These are phyloP conservation scores for Gadopsis marmoratus DNA, from an alignment of 2,797 vertebrate species.

Conservation along the genomic window DNA sequence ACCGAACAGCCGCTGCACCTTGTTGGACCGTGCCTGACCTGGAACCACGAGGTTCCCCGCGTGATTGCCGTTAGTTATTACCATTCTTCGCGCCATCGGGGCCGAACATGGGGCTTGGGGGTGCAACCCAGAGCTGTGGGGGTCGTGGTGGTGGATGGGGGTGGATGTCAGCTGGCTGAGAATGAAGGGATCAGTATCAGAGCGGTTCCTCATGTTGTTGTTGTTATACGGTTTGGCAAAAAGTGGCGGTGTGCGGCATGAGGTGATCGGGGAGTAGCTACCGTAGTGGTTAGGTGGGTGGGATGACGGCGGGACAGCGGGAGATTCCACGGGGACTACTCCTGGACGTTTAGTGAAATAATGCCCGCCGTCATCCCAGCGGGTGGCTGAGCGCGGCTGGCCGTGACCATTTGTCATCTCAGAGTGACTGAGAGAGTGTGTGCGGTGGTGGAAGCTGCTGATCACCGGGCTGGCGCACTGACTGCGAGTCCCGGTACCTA, in stretches of 20 bases:
- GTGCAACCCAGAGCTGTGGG: constrained; percentile 17
- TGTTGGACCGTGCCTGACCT: constrained; percentile 77
- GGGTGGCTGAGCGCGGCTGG: constrained; percentile 48
- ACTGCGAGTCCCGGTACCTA: constrained; percentile 84
- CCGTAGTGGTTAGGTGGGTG: constrained; percentile 66
- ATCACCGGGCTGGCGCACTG: constrained; percentile 88
- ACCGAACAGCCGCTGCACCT: constrained; percentile 74
- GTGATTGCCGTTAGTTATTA: constrained; percentile 79
- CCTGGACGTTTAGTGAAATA: constrained; percentile 74
- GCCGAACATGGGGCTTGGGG: constrained; percentile 74
- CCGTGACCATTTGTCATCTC: constrained; percentile 81
- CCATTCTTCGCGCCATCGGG: constrained; percentile 62
- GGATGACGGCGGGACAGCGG: constrained; percentile 46
- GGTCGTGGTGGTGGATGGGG: constrained; percentile 62
- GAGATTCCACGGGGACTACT: constrained; percentile 15
- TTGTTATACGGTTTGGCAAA: constrained; percentile 76
- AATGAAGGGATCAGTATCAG: constrained; percentile 93
- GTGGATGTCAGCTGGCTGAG: constrained; percentile 88
- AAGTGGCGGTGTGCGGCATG: constrained; percentile 64
- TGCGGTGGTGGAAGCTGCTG: constrained; percentile 86
- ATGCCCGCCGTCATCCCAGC: constrained; percentile 74
- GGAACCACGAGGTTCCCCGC: constrained; percentile 71
- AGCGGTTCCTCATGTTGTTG: constrained; percentile 87
- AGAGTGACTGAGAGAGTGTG: constrained; percentile 85
- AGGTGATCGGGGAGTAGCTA: constrained; percentile 83